Evolutionary conservation across 2,888 invertebrate species (phyloP).

Genomic region (Erebia aethiops): DNA sequence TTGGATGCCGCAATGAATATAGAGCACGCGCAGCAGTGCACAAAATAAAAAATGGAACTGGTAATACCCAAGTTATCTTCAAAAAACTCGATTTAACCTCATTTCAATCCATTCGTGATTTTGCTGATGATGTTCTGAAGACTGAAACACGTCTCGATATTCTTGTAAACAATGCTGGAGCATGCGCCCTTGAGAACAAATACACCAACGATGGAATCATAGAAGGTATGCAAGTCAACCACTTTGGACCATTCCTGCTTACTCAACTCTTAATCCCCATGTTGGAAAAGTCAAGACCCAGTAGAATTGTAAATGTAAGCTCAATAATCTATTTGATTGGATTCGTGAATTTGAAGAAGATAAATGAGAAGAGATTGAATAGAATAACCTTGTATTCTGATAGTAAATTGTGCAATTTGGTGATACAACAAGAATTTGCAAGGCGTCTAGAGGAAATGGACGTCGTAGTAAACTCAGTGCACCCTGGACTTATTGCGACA

Average conservation of each 20-base stretch:
- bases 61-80: conserved; percentile 42
- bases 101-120: conserved; percentile 59
- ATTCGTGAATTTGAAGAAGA: conserved; percentile 83
- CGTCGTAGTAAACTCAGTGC: conserved; percentile 88
- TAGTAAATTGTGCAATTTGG: conserved; percentile 55
- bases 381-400: conserved; percentile 45
- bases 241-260: conserved; percentile 85
- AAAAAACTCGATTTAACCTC: conserved; percentile 50
- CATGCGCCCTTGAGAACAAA: conserved; percentile 33
- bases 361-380: conserved; percentile 29
- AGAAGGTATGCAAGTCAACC: conserved; percentile 76
- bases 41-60: conserved; percentile 41
- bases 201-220: conserved; percentile 83
- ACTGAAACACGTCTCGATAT: conserved; percentile 58
- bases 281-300: conserved; percentile 86
- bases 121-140: conserved; percentile 66
- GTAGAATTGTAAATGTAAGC: conserved; percentile 89
- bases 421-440: conserved; percentile 56
- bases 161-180: conserved; percentile 73
- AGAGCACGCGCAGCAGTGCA: conserved; percentile 48
- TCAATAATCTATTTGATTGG: conserved; percentile 88
- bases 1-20: conserved; percentile 56
- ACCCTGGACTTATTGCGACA: conserved; percentile 90
- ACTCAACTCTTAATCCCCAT: conserved; percentile 71
- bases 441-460: conserved; percentile 57